Evolutionary conservation across 37 sponge, comb jelly and placozoan genomes (phyloP), one percentile per base, ranked within the genome.

Genomic region (Axinella damicornis): DNA sequence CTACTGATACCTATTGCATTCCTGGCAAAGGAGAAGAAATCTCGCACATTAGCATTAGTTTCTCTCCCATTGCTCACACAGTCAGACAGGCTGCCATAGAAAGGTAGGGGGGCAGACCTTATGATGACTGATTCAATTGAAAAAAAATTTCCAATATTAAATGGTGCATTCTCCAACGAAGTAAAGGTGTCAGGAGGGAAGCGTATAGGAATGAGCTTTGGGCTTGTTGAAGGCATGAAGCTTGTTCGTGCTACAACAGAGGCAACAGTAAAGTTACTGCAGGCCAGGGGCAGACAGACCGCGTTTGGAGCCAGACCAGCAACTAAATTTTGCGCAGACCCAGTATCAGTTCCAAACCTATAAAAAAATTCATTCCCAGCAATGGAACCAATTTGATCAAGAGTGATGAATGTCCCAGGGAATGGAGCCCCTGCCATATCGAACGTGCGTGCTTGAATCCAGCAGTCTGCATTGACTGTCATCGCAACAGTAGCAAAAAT

Each of bases 1-100:
- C n/a, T n/a, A n/a, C n/a, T n/a, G n/a, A n/a, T n/a, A n/a, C n/a
- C n/a, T n/a, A n/a, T n/a, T n/a, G n/a, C n/a, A n/a, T n/a, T n/a
- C n/a, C n/a, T n/a, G n/a, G n/a, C n/a, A n/a, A 79, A 79, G 13
- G 30, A 16, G 31, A 79, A 79, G 53, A 24, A 79, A n/a, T n/a
- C n/a, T n/a, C n/a, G n/a, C 37, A 24, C 80, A 2, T 53, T 18
- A 31, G 57, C 17, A 56, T 15, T 56, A 19, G 57, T 6, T 13
- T 46, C 55, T 39, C n/a, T 20, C 12, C 27, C 74, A 5, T 41
- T 35, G 5, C 24, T 13, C 27, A 5, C 5, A 53, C 74, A 73
- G 12, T 21, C 53, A 12, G 27, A 54, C 6, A 38, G 9, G 14
- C 14, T 28, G n/a, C 27, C 2, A 31, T 76, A 76, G 37, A 76